A percentile compares a stretch with the other conserved stretches of the same genome.
These are phyloP conservation scores for Tuta absoluta DNA, from an alignment of 2,888 invertebrate genomes.

Conservation along the genomic window DNA sequence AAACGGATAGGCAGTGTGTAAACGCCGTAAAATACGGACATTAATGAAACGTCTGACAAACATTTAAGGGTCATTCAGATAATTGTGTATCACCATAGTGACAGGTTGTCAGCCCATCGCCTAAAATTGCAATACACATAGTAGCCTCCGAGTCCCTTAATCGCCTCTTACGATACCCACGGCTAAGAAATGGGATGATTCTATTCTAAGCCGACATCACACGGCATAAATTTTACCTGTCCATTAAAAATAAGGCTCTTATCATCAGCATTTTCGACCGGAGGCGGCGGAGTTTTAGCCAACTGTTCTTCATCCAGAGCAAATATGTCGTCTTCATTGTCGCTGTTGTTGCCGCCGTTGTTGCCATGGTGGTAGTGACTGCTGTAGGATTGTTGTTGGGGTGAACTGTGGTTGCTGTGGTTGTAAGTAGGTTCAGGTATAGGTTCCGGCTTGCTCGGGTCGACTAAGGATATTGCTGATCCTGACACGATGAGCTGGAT, in stretches of 20 bases:
- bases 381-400: constrained; percentile 21
- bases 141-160: too few relatives aligned
- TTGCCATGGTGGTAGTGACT: constrained; percentile 36
- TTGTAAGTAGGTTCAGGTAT: not conserved
- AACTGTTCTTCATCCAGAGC: constrained; percentile 89
- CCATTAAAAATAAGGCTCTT: constrained; percentile 45
- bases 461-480: constrained; percentile 85
- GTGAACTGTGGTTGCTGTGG: not conserved
- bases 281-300: constrained; percentile 37
- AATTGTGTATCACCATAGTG: too few relatives aligned
- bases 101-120: too few relatives aligned
- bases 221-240: too few relatives aligned
- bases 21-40: too few relatives aligned
- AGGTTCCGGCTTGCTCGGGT: constrained; percentile 50
- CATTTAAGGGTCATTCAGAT: too few relatives aligned
- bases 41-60: too few relatives aligned
- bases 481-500: constrained; percentile 87
- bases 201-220: not conserved
- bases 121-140: too few relatives aligned
- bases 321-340: constrained; percentile 90
- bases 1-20: too few relatives aligned
- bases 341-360: constrained; percentile 55
- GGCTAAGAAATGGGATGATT: too few relatives aligned
- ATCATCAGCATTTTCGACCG: constrained; percentile 50
- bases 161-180: too few relatives aligned